Base-by-base conservation (phyloP, 2,797 vertebrate genomes). In the Diplodus puntazzo region DNA sequence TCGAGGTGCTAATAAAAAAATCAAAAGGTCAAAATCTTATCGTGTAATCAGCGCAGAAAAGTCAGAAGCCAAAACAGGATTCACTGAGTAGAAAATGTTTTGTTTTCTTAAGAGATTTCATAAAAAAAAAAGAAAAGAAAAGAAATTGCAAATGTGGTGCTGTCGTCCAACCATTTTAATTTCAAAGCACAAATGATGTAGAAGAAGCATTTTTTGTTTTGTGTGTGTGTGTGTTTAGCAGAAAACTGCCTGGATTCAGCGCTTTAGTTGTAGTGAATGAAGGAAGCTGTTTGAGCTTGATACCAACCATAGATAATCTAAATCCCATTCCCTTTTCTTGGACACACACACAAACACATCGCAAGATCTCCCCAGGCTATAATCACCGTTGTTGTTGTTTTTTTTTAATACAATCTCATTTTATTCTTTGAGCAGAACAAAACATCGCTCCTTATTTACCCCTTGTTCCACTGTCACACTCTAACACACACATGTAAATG, bases 351-450 rank as follows among this genome's bases (percentile, higher is more conserved):
- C 69, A 57, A 52, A 64, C 82, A 84, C 72, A 80, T 14, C 83
- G 46, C 50, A 52, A 65, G 27, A 65, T 75, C 63, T 86, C 89
- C 77, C 39, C 58, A 34, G 88, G 89, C 84, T 73, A 68, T 89
- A 88, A 90, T 89, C 84, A 92, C 70, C 73, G 75, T 21, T 76
- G 54, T 75, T n/a, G 30, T 34, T 34, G 27, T 27, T 27, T 86
- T 65, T 88, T 30, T 74, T 69, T 48, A 85, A 82, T 86, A 75
- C 79, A 90, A 88, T 92, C 72, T 87, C 69, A 89, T 90, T 90
- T 88, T 73, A 83, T 82, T 92, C 77, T 90, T 80, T 83, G 46
- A 88, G 77, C 75, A 73, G 73, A 87, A 70, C 72, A 81, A 93
- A 93, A 88, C 87, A 89, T 84, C 82, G 70, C 80, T 82, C 89